These are phyloP conservation scores for Drosophila pegasa DNA, from an alignment of 2,888 invertebrate species.

Conservation along the genomic window DNA sequence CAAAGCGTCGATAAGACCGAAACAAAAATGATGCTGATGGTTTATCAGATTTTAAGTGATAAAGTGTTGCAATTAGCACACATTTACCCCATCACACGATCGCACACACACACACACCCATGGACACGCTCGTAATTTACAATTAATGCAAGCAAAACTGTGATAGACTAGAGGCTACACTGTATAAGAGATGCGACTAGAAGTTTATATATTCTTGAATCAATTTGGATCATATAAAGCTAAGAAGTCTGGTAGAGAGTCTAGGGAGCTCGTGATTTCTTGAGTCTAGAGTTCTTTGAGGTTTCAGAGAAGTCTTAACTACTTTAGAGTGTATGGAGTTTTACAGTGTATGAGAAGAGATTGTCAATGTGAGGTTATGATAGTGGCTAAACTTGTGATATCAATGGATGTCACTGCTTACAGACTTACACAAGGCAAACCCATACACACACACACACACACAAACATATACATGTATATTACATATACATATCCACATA, in stretches of 20 bases:
- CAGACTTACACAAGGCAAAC: not conserved
- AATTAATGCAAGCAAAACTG: constrained; percentile 17
- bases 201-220: no score
- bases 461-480: not conserved
- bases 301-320: no score
- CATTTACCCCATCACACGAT: constrained; percentile 53
- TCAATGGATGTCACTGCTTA: constrained; percentile 55
- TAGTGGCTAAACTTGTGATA: constrained; percentile 34
- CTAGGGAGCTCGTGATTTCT: no score
- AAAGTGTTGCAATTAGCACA: constrained; percentile 75
- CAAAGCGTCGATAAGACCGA: constrained; percentile 24
- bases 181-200: constrained; percentile 4
- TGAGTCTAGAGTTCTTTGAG: no score
- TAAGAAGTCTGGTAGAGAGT: no score
- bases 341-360: not conserved
- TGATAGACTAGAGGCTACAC: constrained; percentile 8
- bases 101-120: constrained; percentile 12
- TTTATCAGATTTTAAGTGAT: constrained; percentile 46
- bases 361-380: constrained; percentile 52
- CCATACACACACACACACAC: not conserved
- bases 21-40: constrained; percentile 36
- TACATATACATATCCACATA: not conserved
- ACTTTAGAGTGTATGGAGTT: no score
- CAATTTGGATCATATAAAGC: no score
- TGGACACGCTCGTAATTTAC: constrained; percentile 10